These are phyloP conservation scores for Melanotaenia maccullochi DNA, from an alignment of 2,797 vertebrate genomes.

Conservation along the genomic window DNA sequence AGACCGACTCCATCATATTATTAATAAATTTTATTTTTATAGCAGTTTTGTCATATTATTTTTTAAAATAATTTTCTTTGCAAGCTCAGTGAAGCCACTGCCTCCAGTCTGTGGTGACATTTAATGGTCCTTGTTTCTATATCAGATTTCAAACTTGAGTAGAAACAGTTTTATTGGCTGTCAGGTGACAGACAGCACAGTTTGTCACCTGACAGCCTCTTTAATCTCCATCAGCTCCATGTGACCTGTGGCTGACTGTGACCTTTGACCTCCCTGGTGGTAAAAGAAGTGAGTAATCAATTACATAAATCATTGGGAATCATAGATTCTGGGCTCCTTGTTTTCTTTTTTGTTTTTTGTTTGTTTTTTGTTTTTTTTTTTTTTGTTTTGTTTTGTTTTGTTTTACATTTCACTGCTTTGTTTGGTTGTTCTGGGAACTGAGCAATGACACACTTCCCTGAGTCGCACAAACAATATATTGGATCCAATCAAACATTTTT, in stretches of 20 bases:
- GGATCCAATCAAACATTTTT: too few relatives aligned
- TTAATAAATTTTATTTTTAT: too few relatives aligned
- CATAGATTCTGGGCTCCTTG: background rate
- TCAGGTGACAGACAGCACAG: conserved; percentile 19
- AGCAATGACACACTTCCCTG: conserved; percentile 19
- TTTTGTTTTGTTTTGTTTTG: background rate
- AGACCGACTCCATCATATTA: too few relatives aligned
- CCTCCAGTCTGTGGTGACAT: background rate
- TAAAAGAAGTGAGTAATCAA: conserved; percentile 8
- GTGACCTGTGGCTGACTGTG: conserved; percentile 27
- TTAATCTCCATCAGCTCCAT: conserved; percentile 11
- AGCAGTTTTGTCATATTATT: too few relatives aligned
- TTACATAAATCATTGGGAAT: conserved; percentile 5
- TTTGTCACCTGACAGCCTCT: conserved; percentile 15
- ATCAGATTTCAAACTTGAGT: conserved; percentile 1
- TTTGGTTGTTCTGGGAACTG: conserved; percentile 21
- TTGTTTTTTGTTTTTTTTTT: background rate
- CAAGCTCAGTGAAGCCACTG: too few relatives aligned
- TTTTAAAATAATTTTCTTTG: too few relatives aligned
- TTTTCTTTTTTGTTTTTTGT: conserved; percentile 12
- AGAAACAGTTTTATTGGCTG: conserved; percentile 11
- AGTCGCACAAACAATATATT: conserved; percentile 41
- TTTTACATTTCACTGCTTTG: conserved; percentile 17
- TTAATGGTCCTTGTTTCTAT: conserved; percentile 6
- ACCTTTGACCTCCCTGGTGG: conserved; percentile 30